phyloP scores from a whole-genome alignment of 2,888 invertebrate genomes.

The Girardia tigrina region DNA sequence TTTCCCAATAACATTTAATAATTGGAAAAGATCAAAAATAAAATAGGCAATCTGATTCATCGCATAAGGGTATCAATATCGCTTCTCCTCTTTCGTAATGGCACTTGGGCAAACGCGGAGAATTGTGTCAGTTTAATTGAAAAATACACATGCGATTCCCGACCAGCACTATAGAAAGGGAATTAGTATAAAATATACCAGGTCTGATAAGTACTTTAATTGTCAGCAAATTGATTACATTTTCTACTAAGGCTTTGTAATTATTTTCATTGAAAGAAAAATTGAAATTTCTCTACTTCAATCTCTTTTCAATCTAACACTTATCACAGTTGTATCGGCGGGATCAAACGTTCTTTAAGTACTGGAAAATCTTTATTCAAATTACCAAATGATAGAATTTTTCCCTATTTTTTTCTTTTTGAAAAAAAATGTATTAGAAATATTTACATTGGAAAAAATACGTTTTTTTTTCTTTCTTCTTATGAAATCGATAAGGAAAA shows the following conservation, averaged over 20 bases:
- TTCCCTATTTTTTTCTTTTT: too few relatives aligned
- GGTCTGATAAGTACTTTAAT: conserved; percentile 12
- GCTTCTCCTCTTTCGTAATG: not conserved
- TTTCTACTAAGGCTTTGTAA: conserved; percentile 2
- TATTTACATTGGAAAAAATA: too few relatives aligned
- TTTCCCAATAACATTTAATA: too few relatives aligned
- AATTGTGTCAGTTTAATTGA: not conserved
- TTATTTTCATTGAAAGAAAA: conserved; percentile 8
- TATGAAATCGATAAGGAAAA: too few relatives aligned
- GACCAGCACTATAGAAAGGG: too few relatives aligned
- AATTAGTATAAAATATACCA: not conserved
- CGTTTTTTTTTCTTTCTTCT: too few relatives aligned
- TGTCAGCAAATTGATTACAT: conserved; percentile 13
- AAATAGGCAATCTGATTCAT: not conserved
- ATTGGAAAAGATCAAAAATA: not conserved
- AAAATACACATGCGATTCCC: not conserved
- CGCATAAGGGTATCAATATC: conserved; percentile 1
- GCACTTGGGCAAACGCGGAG: not conserved
- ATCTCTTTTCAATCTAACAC: conserved; percentile 23
- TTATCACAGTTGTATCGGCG: conserved; percentile 20
- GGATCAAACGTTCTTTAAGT: not conserved
- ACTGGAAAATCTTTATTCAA: conserved; percentile 10
- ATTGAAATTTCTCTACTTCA: not conserved
- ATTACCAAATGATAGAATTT: not conserved
- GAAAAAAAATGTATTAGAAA: too few relatives aligned